Percentiles rank a stretch among this genome's conserved stretches.
These are phyloP conservation scores for Chorisops tibialis DNA, from an alignment of 2,888 invertebrate genomes.

Conservation along the genomic window DNA sequence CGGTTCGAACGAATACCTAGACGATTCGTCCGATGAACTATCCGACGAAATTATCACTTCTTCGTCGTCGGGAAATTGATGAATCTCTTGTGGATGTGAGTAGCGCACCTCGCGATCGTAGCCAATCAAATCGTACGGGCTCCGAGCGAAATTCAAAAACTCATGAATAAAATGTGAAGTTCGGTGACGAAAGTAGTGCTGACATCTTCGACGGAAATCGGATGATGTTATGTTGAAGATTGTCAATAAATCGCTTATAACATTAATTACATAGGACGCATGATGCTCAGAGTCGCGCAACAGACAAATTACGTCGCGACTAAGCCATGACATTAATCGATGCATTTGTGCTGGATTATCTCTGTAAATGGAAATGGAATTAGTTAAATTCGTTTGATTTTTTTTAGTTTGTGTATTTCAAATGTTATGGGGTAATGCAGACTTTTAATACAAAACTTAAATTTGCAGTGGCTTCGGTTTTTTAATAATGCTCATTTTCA, in stretches of 20 bases:
- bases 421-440: too few relatives aligned
- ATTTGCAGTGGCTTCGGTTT: too few relatives aligned
- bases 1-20: constrained; percentile 37
- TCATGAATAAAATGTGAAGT: constrained; percentile 90
- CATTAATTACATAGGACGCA: constrained; percentile 64
- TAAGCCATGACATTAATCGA: constrained; percentile 83
- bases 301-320: constrained; percentile 73
- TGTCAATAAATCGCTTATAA: constrained; percentile 67
- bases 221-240: constrained; percentile 58
- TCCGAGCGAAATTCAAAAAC: constrained; percentile 78
- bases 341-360: constrained; percentile 76
- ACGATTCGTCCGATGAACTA: constrained; percentile 17
- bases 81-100: too few relatives aligned
- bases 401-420: too few relatives aligned
- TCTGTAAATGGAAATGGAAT: constrained; percentile 59
- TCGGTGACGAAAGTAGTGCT: constrained; percentile 65
- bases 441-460: too few relatives aligned
- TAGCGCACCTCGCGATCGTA: constrained; percentile 72
- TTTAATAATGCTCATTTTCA: too few relatives aligned
- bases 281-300: constrained; percentile 61
- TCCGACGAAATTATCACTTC: constrained; percentile 45
- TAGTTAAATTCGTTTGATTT: too few relatives aligned
- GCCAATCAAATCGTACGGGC: constrained; percentile 82
- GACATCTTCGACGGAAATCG: constrained; percentile 68
- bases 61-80: constrained; percentile 48